Evolutionary conservation across 2,113 vertebrate genomes (phyloP), one percentile per base, ranked within the genome.

Genomic region (Cavia aperea): DNA sequence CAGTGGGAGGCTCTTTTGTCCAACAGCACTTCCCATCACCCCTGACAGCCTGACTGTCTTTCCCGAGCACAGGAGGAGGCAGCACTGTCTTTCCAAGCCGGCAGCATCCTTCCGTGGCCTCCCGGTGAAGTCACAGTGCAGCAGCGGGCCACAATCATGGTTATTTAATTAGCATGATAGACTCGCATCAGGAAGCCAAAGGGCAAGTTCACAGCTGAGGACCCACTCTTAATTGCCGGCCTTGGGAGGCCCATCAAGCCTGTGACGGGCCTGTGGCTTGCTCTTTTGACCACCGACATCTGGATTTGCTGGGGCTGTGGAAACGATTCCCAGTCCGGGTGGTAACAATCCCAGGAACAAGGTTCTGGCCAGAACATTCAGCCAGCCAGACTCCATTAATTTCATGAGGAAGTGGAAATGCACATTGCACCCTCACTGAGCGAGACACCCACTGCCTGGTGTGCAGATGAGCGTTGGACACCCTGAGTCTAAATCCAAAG

Each of bases 161-260:
- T 96, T 88, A 96, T 96, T 92, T 97, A 97, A 97, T 97, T 97
- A 97, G 90, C 95, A 94, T 92, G 96, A 96, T 84, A 96, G 97
- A 95, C 95, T 97, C 95, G 94, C 96, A 95, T 96, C 96, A 93
- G 94, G 97, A 97, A 96, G 95, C 96, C 97, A 96, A 87, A 92
- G 96, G 97, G 88, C 95, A 95, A 81, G 68, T 87, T 94, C 97
- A 79, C 93, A 93, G 95, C 95, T 94, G 96, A 95, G 96, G 94
- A 95, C 94, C 94, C 95, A 91, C 95, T 94, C 97, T 96, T 97
- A 97, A 97, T 95, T 96, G 95, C 97, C 63, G 96, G 94, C 90
- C 94, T 94, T 54, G 5, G 91, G 96, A 96, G 96, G 72, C 95
- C 78, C 96, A 96, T 97, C 95, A 95, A 96, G 97, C 97, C 95